Percentiles rank a stretch among this genome's conserved stretches.
These are phyloP conservation scores for Atrichornis clamosus DNA, from an alignment of 2,113 vertebrate species.

Conservation along the genomic window DNA sequence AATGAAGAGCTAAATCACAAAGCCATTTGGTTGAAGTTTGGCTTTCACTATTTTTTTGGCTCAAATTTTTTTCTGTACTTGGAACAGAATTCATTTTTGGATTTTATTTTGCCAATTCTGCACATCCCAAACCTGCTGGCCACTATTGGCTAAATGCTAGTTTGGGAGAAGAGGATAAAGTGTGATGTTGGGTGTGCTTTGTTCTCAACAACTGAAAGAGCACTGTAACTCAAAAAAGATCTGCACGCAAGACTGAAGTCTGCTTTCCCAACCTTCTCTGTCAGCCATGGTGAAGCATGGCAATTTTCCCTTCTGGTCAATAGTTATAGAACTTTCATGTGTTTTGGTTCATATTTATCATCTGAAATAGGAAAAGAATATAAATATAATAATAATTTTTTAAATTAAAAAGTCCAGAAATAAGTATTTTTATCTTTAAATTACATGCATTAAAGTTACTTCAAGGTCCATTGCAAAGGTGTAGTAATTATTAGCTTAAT, in stretches of 20 bases:
- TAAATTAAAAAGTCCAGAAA: background rate
- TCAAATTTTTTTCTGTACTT: background rate
- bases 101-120: background rate
- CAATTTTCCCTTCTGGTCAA: background rate
- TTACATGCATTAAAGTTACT: background rate
- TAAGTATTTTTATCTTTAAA: background rate
- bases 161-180: background rate
- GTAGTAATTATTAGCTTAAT: constrained; percentile 32
- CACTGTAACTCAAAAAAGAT: background rate
- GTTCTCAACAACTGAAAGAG: background rate
- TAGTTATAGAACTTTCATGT: background rate
- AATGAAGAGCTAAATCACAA: background rate
- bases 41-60: background rate
- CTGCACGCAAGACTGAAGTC: background rate
- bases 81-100: background rate
- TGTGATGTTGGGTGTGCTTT: background rate
- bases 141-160: background rate
- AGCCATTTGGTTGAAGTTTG: background rate
- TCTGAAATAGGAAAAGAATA: background rate
- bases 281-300: background rate
- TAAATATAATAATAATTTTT: background rate
- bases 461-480: constrained; percentile 14
- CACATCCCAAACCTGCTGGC: background rate
- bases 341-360: background rate
- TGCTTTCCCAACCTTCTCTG: background rate